phyloP scores from a whole-genome alignment of 2,888 invertebrate genomes.

The Drosophila subquinaria region DNA sequence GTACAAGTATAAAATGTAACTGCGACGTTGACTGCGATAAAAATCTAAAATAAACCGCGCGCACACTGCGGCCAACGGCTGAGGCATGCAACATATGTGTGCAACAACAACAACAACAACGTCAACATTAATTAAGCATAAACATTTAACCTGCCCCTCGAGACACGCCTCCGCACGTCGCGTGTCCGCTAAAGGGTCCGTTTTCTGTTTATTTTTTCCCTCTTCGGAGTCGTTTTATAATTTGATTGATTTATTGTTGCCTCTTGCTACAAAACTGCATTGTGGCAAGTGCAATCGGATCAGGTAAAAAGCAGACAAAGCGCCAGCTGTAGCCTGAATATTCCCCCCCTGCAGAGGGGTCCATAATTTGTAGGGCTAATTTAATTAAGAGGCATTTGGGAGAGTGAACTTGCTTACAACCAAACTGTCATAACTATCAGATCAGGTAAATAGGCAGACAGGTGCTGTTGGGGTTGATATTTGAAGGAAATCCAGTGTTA shows the following conservation, averaged over 20 bases:
- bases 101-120: conserved; percentile 38
- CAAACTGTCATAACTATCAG: conserved; percentile 67
- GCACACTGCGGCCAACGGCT: conserved; percentile 55
- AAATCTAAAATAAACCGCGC: conserved; percentile 79
- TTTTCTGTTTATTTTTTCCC: conserved; percentile 29
- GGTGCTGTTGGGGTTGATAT: conserved; percentile 43
- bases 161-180: conserved; percentile 65
- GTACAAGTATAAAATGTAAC: conserved; percentile 77
- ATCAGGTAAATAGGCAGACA: conserved; percentile 42
- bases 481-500: not conserved
- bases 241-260: conserved; percentile 77
- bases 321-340: conserved; percentile 34
- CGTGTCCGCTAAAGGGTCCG: conserved; percentile 63
- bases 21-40: conserved; percentile 69
- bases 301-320: conserved; percentile 19
- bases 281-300: conserved; percentile 35
- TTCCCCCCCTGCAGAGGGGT: conserved; percentile 3
- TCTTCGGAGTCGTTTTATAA: conserved; percentile 55
- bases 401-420: conserved; percentile 32
- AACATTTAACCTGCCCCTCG: conserved; percentile 78
- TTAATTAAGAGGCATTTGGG: conserved; percentile 61
- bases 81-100: conserved; percentile 64
- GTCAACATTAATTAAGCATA: conserved; percentile 78
- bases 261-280: conserved; percentile 18
- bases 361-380: conserved; percentile 57